phyloP scores from a whole-genome alignment of 2,113 vertebrate species.

The Mesembrinibis cayennensis region DNA sequence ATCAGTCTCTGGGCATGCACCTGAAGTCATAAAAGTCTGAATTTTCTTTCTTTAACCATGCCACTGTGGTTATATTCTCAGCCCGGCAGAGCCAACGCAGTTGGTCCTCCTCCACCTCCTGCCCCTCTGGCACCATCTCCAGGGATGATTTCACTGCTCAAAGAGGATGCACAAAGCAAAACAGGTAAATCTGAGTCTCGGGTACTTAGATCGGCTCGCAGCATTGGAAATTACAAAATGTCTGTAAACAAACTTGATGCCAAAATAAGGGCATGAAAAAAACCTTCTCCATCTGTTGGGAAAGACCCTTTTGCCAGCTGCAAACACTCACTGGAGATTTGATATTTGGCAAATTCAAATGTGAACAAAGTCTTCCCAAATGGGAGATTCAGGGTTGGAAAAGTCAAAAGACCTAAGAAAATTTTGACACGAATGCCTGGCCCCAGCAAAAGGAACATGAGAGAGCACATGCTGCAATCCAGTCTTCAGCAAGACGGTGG shows the following conservation, averaged over 20 bases:
- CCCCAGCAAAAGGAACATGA: background rate
- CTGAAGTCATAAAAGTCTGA: background rate
- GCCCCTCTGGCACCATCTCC: background rate
- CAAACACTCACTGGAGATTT: background rate
- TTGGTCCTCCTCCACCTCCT: background rate
- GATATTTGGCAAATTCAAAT: background rate
- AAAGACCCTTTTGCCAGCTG: background rate
- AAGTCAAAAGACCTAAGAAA: background rate
- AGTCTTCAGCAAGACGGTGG: background rate
- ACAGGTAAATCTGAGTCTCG: background rate
- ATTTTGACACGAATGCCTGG: background rate
- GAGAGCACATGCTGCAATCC: background rate
- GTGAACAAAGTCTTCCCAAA: background rate
- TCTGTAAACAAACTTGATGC: background rate
- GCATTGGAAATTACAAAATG: background rate
- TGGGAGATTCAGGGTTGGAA: background rate
- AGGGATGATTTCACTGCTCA: background rate
- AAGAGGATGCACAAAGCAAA: background rate
- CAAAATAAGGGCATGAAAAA: background rate
- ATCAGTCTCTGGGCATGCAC: accelerated
- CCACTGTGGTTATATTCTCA: background rate
- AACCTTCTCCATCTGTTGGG: background rate
- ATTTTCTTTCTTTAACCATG: background rate
- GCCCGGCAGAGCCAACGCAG: background rate
- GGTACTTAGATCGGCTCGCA: background rate